Conservation (phyloP, 2,888 invertebrate genomes). For the Brachyptera risi region DNA sequence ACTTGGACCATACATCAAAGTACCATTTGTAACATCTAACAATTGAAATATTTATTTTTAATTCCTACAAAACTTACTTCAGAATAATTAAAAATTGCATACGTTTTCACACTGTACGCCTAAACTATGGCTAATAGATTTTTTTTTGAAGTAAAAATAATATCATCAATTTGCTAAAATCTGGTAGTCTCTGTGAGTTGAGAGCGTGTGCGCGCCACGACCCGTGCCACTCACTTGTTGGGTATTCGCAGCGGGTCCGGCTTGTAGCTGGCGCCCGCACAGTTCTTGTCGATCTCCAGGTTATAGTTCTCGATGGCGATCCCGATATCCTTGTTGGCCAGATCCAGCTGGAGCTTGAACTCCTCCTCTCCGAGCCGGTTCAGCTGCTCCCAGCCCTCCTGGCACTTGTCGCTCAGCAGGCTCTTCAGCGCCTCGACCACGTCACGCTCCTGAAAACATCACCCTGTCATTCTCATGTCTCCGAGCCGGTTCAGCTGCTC, state of each 20-base stretch:
- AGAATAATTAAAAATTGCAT: too few relatives aligned
- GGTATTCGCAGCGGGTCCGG: conserved; percentile 74
- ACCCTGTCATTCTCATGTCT: too few relatives aligned
- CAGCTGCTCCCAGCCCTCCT: conserved; percentile 76
- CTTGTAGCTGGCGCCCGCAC: conserved; percentile 72
- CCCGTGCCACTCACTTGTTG: conserved; percentile 53
- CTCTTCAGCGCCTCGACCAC: conserved; percentile 69
- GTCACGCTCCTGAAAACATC: conserved; percentile 59
- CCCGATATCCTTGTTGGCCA: conserved; percentile 76
- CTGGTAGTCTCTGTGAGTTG: too few relatives aligned
- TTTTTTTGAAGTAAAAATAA: too few relatives aligned
- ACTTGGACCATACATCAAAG: too few relatives aligned
- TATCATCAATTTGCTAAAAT: too few relatives aligned
- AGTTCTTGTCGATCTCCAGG: conserved; percentile 63
- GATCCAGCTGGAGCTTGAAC: conserved; percentile 66
- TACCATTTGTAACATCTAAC: too few relatives aligned
- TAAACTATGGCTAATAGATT: too few relatives aligned
- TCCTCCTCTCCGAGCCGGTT: conserved; percentile 71
- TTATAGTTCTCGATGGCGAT: conserved; percentile 61
- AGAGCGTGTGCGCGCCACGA: background rate
- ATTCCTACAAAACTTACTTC: too few relatives aligned
- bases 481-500: too few relatives aligned
- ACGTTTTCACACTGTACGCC: too few relatives aligned
- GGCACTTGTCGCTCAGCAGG: conserved; percentile 65
- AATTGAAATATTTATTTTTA: too few relatives aligned